Evolutionary conservation across 2,888 invertebrate genomes (phyloP).

Genomic region (Thereva unica): DNA sequence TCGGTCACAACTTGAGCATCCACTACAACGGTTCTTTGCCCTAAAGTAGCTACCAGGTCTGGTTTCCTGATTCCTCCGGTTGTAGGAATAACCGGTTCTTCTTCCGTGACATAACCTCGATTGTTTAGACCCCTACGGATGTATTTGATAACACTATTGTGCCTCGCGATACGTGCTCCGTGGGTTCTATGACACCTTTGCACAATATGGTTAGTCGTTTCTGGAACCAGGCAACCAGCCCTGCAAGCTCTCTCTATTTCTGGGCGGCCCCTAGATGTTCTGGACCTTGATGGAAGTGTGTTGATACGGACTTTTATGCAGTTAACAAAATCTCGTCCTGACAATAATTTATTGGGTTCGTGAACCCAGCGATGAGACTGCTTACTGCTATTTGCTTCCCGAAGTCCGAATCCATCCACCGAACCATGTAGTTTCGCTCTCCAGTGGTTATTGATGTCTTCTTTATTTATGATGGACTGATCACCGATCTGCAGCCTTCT

Average conservation of each 20-base stretch:
- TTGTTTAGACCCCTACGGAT: too few species aligned
- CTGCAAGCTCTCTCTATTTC: background rate
- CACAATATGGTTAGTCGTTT: too few species aligned
- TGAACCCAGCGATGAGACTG: conserved; percentile 5
- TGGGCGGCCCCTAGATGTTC: background rate
- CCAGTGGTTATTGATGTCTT: background rate
- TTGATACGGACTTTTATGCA: background rate
- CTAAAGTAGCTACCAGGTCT: too few species aligned
- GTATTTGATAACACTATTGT: too few species aligned
- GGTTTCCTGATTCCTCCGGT: too few species aligned
- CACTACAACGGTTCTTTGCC: too few species aligned
- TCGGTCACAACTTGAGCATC: too few species aligned
- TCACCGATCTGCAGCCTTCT: background rate
- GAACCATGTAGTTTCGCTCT: background rate
- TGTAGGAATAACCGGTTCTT: too few species aligned
- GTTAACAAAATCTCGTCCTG: background rate
- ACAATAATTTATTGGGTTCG: background rate
- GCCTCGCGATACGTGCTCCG: too few species aligned
- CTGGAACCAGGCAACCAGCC: too few species aligned
- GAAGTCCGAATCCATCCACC: background rate
- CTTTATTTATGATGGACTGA: background rate
- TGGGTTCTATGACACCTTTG: too few species aligned
- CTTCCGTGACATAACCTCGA: too few species aligned
- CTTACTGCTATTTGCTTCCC: background rate
- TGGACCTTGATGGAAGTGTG: background rate